A percentile compares a stretch with the other conserved stretches of the same genome.
These are phyloP conservation scores for Gymnocephalus cernua DNA, from an alignment of 2,113 vertebrate genomes.

Conservation along the genomic window DNA sequence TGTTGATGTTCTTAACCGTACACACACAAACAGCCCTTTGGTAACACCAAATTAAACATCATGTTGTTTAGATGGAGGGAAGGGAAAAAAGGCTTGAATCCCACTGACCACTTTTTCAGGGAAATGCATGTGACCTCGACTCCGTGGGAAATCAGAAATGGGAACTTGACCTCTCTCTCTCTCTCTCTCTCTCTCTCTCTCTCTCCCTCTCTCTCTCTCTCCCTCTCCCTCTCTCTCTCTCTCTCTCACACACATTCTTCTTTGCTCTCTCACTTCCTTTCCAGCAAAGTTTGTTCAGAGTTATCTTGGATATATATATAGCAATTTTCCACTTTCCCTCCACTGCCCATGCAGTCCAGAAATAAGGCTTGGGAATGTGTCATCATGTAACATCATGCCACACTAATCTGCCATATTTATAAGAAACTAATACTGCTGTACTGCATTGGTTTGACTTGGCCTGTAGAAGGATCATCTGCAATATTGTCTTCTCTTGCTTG, in stretches of 20 bases:
- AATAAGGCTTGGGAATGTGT: constrained; percentile 44
- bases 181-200: too few relatives aligned
- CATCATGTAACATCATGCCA: constrained; percentile 5
- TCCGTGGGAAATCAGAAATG: constrained; percentile 72
- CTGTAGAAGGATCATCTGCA: too few relatives aligned
- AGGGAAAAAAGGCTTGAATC: constrained; percentile 1
- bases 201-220: background rate
- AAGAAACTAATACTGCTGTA: background rate
- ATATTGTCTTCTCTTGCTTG: background rate
- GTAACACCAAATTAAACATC: constrained; percentile 25
- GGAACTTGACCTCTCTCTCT: constrained; percentile 53
- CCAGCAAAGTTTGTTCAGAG: constrained; percentile 35
- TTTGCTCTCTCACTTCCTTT: constrained; percentile 71
- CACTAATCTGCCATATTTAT: constrained; percentile 3
- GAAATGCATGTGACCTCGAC: constrained; percentile 40
- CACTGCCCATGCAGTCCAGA: background rate
- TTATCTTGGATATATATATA: constrained; percentile 59
- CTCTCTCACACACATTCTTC: constrained; percentile 45
- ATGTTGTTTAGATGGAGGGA: constrained; percentile 34
- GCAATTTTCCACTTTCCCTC: constrained; percentile 48
- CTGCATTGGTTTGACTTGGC: background rate
- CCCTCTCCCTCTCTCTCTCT: background rate
- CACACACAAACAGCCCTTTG: background rate
- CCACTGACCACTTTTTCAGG: constrained; percentile 46
- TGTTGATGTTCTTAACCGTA: background rate